Percentiles rank a stretch among this genome's conserved stretches.
These are phyloP conservation scores for Coremacera marginata DNA, from an alignment of 2,888 invertebrate genomes.

Conservation along the genomic window DNA sequence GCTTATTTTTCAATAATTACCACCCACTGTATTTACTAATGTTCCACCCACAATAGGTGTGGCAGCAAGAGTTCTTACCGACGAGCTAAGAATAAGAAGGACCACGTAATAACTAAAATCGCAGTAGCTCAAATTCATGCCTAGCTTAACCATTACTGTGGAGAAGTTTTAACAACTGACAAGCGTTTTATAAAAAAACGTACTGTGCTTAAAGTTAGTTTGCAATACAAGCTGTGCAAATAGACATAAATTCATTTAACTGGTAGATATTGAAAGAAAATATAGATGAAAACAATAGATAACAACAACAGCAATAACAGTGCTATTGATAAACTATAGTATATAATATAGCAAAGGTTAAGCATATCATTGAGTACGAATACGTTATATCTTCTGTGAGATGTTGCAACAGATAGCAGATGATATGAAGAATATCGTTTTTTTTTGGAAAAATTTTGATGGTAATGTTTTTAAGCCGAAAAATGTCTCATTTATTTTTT, in stretches of 20 bases:
- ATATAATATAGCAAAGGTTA: too few relatives aligned
- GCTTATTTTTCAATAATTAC: slow-evolving; percentile 41
- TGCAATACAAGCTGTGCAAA: slow-evolving; percentile 61
- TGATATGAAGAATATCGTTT: too few relatives aligned
- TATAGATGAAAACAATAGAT: too few relatives aligned
- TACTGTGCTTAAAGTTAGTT: slow-evolving; percentile 16
- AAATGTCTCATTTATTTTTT: too few relatives aligned
- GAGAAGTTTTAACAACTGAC: background rate
- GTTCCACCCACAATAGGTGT: slow-evolving; percentile 62
- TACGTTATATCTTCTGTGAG: too few relatives aligned
- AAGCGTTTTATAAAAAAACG: slow-evolving; percentile 19
- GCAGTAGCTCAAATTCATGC: background rate
- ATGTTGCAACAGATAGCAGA: too few relatives aligned
- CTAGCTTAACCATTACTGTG: background rate
- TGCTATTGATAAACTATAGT: too few relatives aligned
- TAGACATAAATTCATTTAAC: slow-evolving; percentile 36
- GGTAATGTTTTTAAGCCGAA: too few relatives aligned
- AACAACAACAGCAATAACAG: too few relatives aligned
- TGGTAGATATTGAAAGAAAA: too few relatives aligned
- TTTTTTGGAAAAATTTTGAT: too few relatives aligned
- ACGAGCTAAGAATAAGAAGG: slow-evolving; percentile 47
- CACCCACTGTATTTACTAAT: slow-evolving; percentile 54
- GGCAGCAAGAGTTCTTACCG: slow-evolving; percentile 44
- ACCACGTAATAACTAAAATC: slow-evolving; percentile 25
- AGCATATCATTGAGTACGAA: too few relatives aligned